Conservation (phyloP, 2,797 vertebrate genomes). For the Crocodylus rhombifer region DNA sequence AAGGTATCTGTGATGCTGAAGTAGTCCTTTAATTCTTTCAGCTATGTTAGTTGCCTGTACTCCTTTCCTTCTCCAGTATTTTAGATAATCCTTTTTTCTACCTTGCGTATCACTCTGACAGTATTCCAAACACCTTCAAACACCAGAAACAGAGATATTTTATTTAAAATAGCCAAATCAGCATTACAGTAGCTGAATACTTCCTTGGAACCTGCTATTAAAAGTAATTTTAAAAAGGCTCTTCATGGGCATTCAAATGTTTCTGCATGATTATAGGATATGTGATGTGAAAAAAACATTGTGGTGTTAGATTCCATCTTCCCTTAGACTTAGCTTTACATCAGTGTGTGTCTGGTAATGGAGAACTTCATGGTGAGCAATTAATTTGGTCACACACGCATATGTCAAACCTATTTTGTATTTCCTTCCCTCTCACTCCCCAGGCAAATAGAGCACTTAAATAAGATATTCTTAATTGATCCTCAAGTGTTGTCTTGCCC, state of each 20-base stretch:
- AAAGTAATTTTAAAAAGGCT: conserved; percentile 35
- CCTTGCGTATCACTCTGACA: not conserved
- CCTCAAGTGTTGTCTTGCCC: conserved; percentile 31
- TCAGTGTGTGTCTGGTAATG: conserved; percentile 5
- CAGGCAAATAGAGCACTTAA: conserved; percentile 38
- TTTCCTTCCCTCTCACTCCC: not conserved
- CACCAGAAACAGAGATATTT: not conserved
- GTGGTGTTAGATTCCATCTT: conserved; percentile 10
- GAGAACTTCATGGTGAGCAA: not conserved
- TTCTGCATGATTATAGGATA: not conserved
- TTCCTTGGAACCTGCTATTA: not conserved
- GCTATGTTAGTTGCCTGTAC: conserved; percentile 27
- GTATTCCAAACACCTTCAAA: conserved; percentile 10
- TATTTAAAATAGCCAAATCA: conserved; percentile 5
- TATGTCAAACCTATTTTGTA: not conserved
- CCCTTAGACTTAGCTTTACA: conserved; percentile 42
- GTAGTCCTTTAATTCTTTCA: not conserved
- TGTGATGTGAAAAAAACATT: not conserved
- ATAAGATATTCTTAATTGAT: conserved; percentile 18
- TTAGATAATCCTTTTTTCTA: conserved; percentile 14
- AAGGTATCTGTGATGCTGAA: not conserved
- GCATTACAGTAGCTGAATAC: not conserved
- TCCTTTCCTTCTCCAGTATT: conserved; percentile 30
- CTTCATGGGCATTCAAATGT: not conserved
- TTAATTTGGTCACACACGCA: not conserved